Conservation (phyloP, 2,888 invertebrate genomes). For the Carcina quercana region DNA sequence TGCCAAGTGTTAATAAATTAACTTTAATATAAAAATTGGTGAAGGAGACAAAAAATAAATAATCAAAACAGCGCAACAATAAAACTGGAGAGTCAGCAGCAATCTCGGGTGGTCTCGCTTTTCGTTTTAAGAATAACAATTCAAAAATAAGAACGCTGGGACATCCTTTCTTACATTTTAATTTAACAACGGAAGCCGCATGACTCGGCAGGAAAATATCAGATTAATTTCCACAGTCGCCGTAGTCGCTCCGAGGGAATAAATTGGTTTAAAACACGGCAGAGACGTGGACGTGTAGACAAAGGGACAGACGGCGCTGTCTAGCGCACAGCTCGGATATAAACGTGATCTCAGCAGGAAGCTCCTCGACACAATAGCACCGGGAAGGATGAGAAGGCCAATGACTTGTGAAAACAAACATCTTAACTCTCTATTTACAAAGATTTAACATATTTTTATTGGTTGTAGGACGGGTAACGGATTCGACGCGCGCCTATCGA, state of each 20-base stretch:
- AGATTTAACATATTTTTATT: constrained; percentile 1
- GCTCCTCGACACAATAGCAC: constrained; percentile 38
- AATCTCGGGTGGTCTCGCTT: constrained; percentile 37
- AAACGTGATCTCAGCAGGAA: constrained; percentile 60
- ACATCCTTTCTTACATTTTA: constrained; percentile 53
- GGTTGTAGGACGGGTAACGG: too few relatives aligned
- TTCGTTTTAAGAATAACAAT: too few relatives aligned
- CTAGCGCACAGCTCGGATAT: constrained; percentile 36
- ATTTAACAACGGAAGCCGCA: constrained; percentile 66
- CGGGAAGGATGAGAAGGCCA: constrained; percentile 41
- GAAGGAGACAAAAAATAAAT: constrained; percentile 1
- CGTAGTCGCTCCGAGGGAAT: constrained; percentile 39
- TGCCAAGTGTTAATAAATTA: neutral
- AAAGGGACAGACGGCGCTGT: constrained; percentile 34
- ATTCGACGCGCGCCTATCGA: too few relatives aligned
- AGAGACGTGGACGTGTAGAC: constrained; percentile 37
- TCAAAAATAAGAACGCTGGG: constrained; percentile 45
- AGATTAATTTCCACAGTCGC: constrained; percentile 57
- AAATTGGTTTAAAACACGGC: constrained; percentile 45
- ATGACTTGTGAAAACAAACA: constrained; percentile 44
- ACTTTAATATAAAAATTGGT: neutral
- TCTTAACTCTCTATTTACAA: constrained; percentile 7
- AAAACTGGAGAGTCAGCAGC: constrained; percentile 24
- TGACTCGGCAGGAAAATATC: constrained; percentile 62
- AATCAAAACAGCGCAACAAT: constrained; percentile 5